Evolutionary conservation across 2,888 invertebrate genomes (phyloP).

Genomic region (Tenthredo notha): DNA sequence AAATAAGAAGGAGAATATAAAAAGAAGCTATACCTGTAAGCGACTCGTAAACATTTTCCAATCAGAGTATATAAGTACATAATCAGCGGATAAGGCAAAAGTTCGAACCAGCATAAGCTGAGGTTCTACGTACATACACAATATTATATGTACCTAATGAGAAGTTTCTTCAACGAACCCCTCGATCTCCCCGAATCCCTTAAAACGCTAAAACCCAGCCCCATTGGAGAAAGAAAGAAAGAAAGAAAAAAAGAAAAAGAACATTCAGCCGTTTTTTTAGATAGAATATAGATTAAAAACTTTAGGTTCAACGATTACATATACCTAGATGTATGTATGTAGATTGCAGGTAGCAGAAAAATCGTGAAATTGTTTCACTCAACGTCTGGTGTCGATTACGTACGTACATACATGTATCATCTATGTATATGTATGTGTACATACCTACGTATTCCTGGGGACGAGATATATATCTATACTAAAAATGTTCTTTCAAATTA

Average conservation of each 20-base stretch:
- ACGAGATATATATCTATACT: constrained; percentile 15
- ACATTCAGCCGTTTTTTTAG: constrained; percentile 9
- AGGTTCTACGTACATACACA: too few species aligned
- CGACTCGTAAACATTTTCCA: background rate
- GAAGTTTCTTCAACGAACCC: background rate
- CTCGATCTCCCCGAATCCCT: constrained; percentile 56
- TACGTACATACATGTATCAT: background rate
- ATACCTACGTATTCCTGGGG: constrained; percentile 7
- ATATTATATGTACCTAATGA: background rate
- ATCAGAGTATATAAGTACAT: too few species aligned
- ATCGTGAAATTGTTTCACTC: background rate
- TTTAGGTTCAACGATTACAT: background rate
- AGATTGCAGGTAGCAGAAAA: constrained; percentile 12
- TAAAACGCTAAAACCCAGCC: constrained; percentile 67
- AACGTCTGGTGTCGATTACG: background rate
- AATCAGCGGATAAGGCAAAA: background rate
- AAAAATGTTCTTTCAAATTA: background rate
- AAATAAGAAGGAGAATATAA: background rate
- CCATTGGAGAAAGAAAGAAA: constrained; percentile 54
- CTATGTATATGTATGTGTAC: background rate
- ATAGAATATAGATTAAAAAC: constrained; percentile 6
- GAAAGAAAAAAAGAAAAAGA: constrained; percentile 34
- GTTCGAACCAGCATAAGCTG: background rate
- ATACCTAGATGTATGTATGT: background rate
- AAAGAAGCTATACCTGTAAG: background rate